Conservation (phyloP, 2,888 invertebrate species). For the Eilema griseolum region DNA sequence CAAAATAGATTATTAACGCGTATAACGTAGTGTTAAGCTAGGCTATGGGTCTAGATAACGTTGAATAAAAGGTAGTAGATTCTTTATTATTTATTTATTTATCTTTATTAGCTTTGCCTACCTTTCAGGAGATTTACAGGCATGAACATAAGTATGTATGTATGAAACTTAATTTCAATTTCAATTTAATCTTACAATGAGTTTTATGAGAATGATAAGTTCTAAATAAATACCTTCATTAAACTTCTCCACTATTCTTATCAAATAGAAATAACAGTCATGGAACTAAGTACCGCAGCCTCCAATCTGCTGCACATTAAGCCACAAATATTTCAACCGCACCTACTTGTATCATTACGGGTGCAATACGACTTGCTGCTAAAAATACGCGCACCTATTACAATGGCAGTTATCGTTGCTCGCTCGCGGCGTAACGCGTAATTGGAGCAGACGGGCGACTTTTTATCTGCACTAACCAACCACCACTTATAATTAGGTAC, state of each 20-base stretch:
- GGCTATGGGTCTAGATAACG: too few species aligned
- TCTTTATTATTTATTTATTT: too few species aligned
- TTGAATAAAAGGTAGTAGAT: too few species aligned
- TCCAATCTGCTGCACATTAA: slow-evolving; percentile 33
- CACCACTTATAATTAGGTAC: too few species aligned
- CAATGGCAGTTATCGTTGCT: slow-evolving; percentile 62
- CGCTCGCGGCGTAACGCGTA: slow-evolving; percentile 57
- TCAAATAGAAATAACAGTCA: background rate
- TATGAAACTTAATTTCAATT: too few species aligned
- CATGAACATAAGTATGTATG: too few species aligned
- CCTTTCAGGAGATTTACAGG: too few species aligned
- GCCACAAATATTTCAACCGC: slow-evolving; percentile 27
- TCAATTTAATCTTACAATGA: too few species aligned
- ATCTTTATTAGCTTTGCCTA: too few species aligned
- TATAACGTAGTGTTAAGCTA: too few species aligned
- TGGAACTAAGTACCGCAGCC: background rate
- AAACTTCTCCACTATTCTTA: background rate
- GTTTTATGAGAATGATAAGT: background rate
- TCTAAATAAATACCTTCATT: background rate
- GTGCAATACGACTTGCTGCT: slow-evolving; percentile 51
- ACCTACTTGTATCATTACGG: slow-evolving; percentile 50
- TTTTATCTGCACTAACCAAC: too few species aligned
- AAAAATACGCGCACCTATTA: slow-evolving; percentile 69
- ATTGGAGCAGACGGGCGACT: slow-evolving; percentile 38
- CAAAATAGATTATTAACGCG: too few species aligned